Base-by-base conservation (phyloP, 2,888 invertebrate species). In the Mamestra brassicae region DNA sequence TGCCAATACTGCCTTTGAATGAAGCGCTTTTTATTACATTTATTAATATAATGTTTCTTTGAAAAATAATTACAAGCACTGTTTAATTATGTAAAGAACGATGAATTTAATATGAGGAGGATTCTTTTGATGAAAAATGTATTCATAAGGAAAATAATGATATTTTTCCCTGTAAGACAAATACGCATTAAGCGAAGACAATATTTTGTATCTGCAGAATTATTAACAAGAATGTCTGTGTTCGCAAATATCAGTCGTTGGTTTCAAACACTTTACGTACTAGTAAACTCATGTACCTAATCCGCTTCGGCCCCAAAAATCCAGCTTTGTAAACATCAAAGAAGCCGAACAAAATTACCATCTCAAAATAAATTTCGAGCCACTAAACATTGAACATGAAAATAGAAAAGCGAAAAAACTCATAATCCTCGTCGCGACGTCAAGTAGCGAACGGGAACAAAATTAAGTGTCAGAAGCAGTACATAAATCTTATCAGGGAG, bases 381-480 rank as follows among this genome's bases (percentile, higher is more conserved):
- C 71, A 76, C 78, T 84, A 74, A 83, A 83, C 78, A 85, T 75
- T 71, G 76, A 87, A 87, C 78, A 83, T 76, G 66, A 87, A 85
- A 87, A 87, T 77, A 78, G 68, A 73, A 80, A 80, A 73, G 11
- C 63, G 73, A 68, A 80, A 85, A 82, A 81, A 78, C 62, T 75
- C 68, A 71, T 83, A 83, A 84, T 84, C 83, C 77, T 80, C 78
- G 81, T 76, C 81, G 88, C 85, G 89, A 87, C 92, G 92, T 92
- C 91, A 91, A 91, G 91, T 89, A 90, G 90, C 90, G 86, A 90
- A 91, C 91, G 89, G 87, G 92, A 91, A 91, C 93, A 89, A 95
- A 95, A 95, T 95, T 92, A 95, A 93, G 93, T 95, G 95, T 95
- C 95, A 95, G 92, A 86, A 90, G 85, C 95, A 95, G 93, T 92